Percentiles rank a stretch among this genome's conserved stretches.
Conservation (phyloP, 2,888 invertebrate species). For the Saturnia pavonia region DNA sequence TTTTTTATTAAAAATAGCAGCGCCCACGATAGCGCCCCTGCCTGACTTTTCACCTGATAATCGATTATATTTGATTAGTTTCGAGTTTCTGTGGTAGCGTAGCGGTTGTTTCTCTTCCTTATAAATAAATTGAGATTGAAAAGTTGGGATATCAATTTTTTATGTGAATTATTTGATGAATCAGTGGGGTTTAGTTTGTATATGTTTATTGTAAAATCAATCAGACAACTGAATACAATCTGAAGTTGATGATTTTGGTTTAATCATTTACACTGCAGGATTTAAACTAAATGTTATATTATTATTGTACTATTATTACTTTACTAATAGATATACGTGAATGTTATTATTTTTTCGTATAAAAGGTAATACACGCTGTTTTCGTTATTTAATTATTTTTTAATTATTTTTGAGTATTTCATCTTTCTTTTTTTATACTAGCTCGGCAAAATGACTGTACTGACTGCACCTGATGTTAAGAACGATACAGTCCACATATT, state of each 20-base stretch:
- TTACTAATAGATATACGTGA: no score
- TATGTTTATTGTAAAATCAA: neutral
- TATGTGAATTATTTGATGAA: slow-evolving; percentile 14
- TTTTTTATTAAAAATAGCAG: neutral
- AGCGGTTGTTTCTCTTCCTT: slow-evolving; percentile 6
- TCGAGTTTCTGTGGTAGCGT: slow-evolving; percentile 21
- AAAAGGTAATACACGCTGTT: no score
- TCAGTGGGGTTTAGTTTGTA: neutral
- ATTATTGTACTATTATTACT: no score
- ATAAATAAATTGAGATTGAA: slow-evolving; percentile 19
- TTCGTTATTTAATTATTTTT: no score
- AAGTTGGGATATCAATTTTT: slow-evolving; percentile 17
- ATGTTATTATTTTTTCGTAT: no score
- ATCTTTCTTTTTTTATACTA: no score
- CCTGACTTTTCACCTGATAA: slow-evolving; percentile 36
- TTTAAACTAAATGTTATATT: no score
- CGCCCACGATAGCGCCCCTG: neutral
- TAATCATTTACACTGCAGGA: neutral
- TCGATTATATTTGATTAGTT: slow-evolving; percentile 42
- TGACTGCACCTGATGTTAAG: no score
- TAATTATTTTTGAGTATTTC: no score
- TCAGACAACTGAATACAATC: neutral
- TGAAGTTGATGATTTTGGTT: neutral
- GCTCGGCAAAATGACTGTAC: no score
- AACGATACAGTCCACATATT: no score